phyloP scores from a whole-genome alignment of 1,140 invertebrate genomes.

The Drosophila subobscura region DNA sequence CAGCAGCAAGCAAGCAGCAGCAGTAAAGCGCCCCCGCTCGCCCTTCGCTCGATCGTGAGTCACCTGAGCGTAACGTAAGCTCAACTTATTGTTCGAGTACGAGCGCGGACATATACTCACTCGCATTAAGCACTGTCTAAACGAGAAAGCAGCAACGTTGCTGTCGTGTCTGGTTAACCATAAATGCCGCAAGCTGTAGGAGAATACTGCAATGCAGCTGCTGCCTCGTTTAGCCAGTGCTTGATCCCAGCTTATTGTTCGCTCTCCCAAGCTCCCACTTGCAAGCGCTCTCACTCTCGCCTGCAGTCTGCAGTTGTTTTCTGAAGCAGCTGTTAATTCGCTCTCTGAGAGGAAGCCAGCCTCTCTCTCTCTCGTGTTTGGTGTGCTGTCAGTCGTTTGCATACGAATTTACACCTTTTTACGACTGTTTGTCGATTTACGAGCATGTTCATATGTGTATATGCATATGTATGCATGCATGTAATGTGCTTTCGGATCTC shows the following conservation, averaged over 20 bases:
- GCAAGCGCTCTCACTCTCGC: background rate
- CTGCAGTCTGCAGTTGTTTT: slow-evolving; percentile 11
- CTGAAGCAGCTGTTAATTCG: slow-evolving; percentile 27
- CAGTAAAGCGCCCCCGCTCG: slow-evolving; percentile 56
- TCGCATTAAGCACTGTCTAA: too few species aligned
- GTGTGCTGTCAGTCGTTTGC: slow-evolving; percentile 52
- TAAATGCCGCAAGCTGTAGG: too few species aligned
- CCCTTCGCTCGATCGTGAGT: slow-evolving; percentile 74
- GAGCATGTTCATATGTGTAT: slow-evolving; percentile 11
- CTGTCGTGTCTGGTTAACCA: too few species aligned
- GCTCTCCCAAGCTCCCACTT: background rate
- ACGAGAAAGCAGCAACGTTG: too few species aligned
- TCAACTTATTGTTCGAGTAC: slow-evolving; percentile 64
- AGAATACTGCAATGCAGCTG: too few species aligned
- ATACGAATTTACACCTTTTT: slow-evolving; percentile 78
- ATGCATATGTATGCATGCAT: slow-evolving; percentile 13
- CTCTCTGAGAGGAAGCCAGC: slow-evolving; percentile 24
- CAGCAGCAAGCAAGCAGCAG: slow-evolving; percentile 21
- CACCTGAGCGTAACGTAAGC: slow-evolving; percentile 83
- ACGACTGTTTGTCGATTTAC: slow-evolving; percentile 57
- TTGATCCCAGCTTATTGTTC: background rate
- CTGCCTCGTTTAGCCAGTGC: too few species aligned
- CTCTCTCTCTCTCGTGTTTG: slow-evolving; percentile 9
- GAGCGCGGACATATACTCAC: slow-evolving; percentile 42
- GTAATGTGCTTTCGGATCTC: slow-evolving; percentile 31